Conservation (phyloP, 2,797 vertebrate species). For the Syngnathus acus region DNA sequence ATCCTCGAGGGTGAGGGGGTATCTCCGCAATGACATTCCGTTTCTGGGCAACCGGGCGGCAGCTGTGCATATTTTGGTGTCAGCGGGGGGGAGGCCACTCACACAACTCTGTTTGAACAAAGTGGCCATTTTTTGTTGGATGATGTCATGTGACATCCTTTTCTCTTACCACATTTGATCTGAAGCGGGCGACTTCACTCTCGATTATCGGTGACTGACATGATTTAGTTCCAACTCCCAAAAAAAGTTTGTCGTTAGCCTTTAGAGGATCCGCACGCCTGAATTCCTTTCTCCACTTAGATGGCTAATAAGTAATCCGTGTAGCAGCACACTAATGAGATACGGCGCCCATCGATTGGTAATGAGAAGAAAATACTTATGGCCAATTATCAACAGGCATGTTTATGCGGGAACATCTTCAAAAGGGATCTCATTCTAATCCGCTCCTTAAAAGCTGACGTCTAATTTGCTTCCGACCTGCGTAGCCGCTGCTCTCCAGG, state of each 20-base stretch:
- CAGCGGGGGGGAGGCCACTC: conserved; percentile 36
- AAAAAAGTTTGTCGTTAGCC: not conserved
- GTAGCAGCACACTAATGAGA: not conserved
- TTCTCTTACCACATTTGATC: not conserved
- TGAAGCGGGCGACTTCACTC: no score
- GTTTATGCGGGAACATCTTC: not conserved
- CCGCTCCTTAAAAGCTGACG: not conserved
- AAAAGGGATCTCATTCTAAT: not conserved
- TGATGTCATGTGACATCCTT: not conserved
- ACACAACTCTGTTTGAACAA: conserved; percentile 67
- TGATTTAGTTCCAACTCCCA: not conserved
- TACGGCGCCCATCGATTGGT: not conserved
- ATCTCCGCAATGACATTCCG: conserved; percentile 62
- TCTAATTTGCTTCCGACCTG: not conserved
- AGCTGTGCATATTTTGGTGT: conserved; percentile 71
- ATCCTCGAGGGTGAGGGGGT: conserved; percentile 39
- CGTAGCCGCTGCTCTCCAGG: not conserved
- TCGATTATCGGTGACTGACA: no score
- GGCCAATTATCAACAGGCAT: not conserved
- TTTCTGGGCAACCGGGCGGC: conserved; percentile 73
- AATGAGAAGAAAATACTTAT: not conserved
- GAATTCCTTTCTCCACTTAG: not conserved
- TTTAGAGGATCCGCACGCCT: not conserved
- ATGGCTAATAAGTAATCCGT: not conserved
- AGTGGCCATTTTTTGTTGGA: not conserved